These are phyloP conservation scores for Onchidella celtica DNA, from an alignment of 2,888 invertebrate species.

Conservation along the genomic window DNA sequence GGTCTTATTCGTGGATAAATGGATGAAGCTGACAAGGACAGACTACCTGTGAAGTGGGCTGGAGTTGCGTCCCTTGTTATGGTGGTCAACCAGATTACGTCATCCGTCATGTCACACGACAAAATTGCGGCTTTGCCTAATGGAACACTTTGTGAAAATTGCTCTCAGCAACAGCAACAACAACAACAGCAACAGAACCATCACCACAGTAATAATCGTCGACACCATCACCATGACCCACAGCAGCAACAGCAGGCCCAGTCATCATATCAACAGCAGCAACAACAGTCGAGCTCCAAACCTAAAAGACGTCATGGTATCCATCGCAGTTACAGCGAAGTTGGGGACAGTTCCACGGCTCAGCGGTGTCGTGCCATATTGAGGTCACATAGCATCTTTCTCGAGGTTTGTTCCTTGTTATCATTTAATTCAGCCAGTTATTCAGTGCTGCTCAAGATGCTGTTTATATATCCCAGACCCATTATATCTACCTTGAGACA, in stretches of 20 bases:
- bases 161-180: not conserved
- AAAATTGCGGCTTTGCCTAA: not conserved
- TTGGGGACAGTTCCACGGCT: constrained; percentile 35
- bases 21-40: not conserved
- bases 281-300: not conserved
- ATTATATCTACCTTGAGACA: too few species aligned
- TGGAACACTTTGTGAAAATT: not conserved
- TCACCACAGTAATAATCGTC: not conserved
- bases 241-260: not conserved
- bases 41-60: not conserved
- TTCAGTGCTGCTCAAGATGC: too few species aligned
- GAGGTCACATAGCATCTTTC: constrained; percentile 11
- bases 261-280: not conserved
- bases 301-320: not conserved
- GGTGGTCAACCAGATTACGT: constrained; percentile 1
- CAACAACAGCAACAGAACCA: not conserved
- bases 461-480: too few species aligned
- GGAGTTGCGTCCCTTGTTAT: not conserved
- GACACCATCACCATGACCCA: not conserved
- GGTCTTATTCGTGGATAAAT: too few species aligned
- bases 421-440: too few species aligned
- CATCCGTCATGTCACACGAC: not conserved
- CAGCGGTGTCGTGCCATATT: constrained; percentile 23
- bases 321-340: constrained; percentile 41
- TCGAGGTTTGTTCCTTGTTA: constrained; percentile 33